Evolutionary conservation across 2,113 vertebrate genomes (phyloP), one percentile per base, ranked within the genome.

Genomic region (Cervus canadensis): DNA sequence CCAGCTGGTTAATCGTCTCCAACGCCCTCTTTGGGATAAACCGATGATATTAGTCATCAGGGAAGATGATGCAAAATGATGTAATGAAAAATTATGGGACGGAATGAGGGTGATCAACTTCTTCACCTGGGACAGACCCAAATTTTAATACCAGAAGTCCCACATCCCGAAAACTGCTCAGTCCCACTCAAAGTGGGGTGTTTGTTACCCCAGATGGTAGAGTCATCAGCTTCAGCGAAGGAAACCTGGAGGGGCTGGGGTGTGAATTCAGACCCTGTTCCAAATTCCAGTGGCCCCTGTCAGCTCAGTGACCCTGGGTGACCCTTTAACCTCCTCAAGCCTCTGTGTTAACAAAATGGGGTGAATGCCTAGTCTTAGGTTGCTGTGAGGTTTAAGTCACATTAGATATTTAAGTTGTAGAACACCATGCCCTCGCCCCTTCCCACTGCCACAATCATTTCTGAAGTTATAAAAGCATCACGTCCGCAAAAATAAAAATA

Each of bases 161-260:
- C 0, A 9, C 2, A 26, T 64, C 21, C 33, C 7, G 62, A 43
- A 64, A 78, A 33, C 10, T 0, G 2, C 25, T 40, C 1, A 17
- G 25, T 21, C 21, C 21, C n/a, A 50, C 43, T 90, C 56, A 43
- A 54, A 43, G 28, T 21, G 30, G n/a, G 5, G 25, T 1, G 71
- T 7, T 76, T 30, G 6, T 62, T 62, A 19, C 36, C 0, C 13
- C 14, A 33, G 23, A 45, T 26, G 10, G 57, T 45, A 74, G 25
- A 36, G 9, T 43, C 23, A 79, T 23, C n/a, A 45, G 6, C 23
- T 13, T 25, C 62, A 71, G 25, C 52, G 30, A 50, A 60, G 28
- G 45, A 52, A 71, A 30, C 28, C 5, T n/a, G 25, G 50, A 54
- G 78, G 45, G 21, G 5, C 9, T 33, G 30, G 36, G 33, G 14